Percentiles rank a stretch among this genome's conserved stretches.
phyloP scores from a whole-genome alignment of 2,113 vertebrate species.

The Formicarius rufipectus region DNA sequence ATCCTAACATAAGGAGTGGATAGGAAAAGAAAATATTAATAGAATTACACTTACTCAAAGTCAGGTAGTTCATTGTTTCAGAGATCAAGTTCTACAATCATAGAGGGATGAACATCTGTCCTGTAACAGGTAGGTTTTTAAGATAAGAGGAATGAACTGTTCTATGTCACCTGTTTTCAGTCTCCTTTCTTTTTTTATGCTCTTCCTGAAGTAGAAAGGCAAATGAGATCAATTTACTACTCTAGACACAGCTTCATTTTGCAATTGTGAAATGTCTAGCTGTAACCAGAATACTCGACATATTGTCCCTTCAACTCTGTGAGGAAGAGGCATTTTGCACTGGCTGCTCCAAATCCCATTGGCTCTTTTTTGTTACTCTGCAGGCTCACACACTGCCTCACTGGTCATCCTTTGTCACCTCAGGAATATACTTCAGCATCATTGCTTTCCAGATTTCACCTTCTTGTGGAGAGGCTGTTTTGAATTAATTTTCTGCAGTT shows the following conservation, averaged over 20 bases:
- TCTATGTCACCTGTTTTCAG: not conserved
- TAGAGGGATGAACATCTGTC: not conserved
- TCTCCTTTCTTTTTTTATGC: not conserved
- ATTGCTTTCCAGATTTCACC: not conserved
- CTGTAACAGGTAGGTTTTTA: not conserved
- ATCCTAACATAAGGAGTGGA: not conserved
- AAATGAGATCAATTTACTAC: not conserved
- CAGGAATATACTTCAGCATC: not conserved
- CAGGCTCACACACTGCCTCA: not conserved
- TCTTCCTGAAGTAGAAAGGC: not conserved
- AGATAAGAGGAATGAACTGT: not conserved
- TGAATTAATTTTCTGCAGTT: constrained; percentile 29
- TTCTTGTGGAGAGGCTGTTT: not conserved
- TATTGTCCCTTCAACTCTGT: not conserved
- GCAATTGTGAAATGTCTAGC: not conserved
- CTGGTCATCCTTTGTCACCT: not conserved
- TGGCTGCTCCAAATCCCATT: not conserved
- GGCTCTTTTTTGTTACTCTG: not conserved
- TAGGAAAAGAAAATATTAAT: not conserved
- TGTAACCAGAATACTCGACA: not conserved
- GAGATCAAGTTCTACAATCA: not conserved
- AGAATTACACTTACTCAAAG: not conserved
- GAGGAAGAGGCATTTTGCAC: not conserved
- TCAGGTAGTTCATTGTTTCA: not conserved
- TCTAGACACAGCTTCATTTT: not conserved